A percentile compares a stretch with the other conserved stretches of the same genome.
phyloP scores from a whole-genome alignment of 2,888 invertebrate species.

The Cecidostiba fungosa region DNA sequence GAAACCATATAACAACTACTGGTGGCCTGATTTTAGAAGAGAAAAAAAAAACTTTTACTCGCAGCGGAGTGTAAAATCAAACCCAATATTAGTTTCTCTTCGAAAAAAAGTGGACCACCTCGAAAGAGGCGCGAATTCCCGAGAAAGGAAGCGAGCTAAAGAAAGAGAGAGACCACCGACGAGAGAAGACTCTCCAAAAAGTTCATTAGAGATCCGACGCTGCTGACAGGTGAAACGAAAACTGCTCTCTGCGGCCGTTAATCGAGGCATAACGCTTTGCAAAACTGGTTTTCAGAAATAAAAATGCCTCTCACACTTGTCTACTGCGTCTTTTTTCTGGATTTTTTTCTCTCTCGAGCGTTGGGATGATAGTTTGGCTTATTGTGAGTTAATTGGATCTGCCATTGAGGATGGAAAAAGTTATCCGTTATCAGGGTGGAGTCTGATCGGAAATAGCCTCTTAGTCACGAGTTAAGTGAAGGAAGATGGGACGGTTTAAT shows the following conservation, averaged over 20 bases:
- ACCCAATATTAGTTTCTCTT: conserved; percentile 4
- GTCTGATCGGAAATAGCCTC: background rate
- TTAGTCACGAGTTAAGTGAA: background rate
- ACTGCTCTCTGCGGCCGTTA: conserved; percentile 21
- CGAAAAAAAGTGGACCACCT: conserved; percentile 12
- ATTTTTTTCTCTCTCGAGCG: background rate
- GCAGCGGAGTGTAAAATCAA: background rate
- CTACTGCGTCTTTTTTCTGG: background rate
- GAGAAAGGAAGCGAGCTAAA: conserved; percentile 53
- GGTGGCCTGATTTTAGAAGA: background rate
- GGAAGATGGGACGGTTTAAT: conserved; percentile 11
- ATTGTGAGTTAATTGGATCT: background rate
- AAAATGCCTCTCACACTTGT: background rate
- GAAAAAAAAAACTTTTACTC: background rate
- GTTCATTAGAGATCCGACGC: conserved; percentile 3
- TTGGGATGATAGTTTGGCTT: background rate
- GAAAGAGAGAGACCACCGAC: conserved; percentile 40
- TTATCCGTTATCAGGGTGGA: background rate
- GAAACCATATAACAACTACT: no score
- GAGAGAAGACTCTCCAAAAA: conserved; percentile 21
- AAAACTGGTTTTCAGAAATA: conserved; percentile 39
- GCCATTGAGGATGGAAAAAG: background rate
- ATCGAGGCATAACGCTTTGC: conserved; percentile 38
- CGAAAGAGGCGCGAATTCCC: conserved; percentile 8
- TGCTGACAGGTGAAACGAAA: conserved; percentile 62